Percentiles rank a stretch among this genome's conserved stretches.
phyloP scores from a whole-genome alignment of 2,797 vertebrate species.

The Luscinia luscinia region DNA sequence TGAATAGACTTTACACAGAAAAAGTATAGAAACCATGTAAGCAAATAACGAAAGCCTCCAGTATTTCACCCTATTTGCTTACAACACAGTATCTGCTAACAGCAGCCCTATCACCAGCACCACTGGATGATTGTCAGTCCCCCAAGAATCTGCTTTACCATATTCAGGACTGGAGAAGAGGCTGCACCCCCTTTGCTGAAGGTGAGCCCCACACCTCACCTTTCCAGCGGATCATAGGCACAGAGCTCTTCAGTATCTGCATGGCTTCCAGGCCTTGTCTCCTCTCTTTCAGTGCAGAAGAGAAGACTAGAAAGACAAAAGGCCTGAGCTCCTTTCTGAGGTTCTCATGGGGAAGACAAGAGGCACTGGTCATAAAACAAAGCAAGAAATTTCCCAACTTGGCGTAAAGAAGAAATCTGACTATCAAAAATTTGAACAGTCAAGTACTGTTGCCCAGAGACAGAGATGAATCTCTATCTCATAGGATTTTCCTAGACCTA shows the following conservation, averaged over 20 bases:
- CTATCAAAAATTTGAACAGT: neutral
- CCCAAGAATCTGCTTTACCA: neutral
- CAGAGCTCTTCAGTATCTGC: neutral
- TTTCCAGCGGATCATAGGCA: neutral
- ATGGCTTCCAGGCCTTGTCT: neutral
- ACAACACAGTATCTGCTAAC: neutral
- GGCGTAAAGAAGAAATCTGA: neutral
- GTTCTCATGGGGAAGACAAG: neutral
- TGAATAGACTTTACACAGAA: neutral
- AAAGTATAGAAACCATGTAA: neutral
- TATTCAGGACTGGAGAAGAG: neutral
- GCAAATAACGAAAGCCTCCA: neutral
- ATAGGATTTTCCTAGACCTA: neutral
- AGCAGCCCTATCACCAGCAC: neutral
- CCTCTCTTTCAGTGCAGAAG: neutral
- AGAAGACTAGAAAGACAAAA: neutral
- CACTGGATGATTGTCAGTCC: neutral
- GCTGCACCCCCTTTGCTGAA: neutral
- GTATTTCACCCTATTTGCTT: neutral
- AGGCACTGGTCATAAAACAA: neutral
- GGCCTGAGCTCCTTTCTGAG: neutral
- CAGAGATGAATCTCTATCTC: neutral
- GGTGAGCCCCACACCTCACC: neutral
- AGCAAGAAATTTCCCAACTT: neutral
- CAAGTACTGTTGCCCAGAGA: neutral